Evolutionary conservation across 2,113 vertebrate species (phyloP).

Genomic region (Austrofundulus limnaeus): DNA sequence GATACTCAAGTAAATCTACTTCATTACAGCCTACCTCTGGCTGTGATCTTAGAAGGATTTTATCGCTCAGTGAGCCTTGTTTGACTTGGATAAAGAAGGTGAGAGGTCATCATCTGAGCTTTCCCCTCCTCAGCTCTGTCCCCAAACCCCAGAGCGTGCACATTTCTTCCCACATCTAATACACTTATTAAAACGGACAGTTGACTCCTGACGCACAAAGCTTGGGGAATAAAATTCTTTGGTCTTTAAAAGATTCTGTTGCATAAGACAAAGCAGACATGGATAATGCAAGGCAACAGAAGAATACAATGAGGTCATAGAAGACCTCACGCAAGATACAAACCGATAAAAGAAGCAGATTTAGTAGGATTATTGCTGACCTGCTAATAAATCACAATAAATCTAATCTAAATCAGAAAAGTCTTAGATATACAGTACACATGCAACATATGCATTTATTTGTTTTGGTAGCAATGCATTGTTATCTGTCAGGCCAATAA

Average conservation of each 20-base stretch:
- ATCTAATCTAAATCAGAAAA: conserved; percentile 11
- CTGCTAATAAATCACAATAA: conserved; percentile 38
- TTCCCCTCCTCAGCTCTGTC: not conserved
- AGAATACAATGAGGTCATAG: not conserved
- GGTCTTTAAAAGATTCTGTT: conserved; percentile 36
- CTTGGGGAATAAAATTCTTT: conserved; percentile 35
- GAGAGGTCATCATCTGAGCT: conserved; percentile 29
- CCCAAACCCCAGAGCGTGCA: conserved; percentile 15
- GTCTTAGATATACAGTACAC: no score
- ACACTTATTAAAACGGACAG: conserved; percentile 43
- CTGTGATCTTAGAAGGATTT: conserved; percentile 27
- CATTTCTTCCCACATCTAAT: conserved; percentile 22
- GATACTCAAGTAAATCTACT: no score
- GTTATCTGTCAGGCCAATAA: conserved; percentile 30
- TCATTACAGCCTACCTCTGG: no score
- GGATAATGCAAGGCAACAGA: not conserved
- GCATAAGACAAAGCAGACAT: not conserved
- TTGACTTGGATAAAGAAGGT: conserved; percentile 22
- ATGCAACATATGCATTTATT: conserved; percentile 17
- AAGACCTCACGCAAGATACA: not conserved
- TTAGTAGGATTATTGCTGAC: conserved; percentile 31
- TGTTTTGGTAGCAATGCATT: not conserved
- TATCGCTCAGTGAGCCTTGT: conserved; percentile 23
- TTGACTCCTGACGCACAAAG: conserved; percentile 37
- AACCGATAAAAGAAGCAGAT: conserved; percentile 10